Percentiles rank a stretch among this genome's conserved stretches.
These are phyloP conservation scores for Hyphantria cunea DNA, from an alignment of 1,140 invertebrate genomes.

Conservation along the genomic window DNA sequence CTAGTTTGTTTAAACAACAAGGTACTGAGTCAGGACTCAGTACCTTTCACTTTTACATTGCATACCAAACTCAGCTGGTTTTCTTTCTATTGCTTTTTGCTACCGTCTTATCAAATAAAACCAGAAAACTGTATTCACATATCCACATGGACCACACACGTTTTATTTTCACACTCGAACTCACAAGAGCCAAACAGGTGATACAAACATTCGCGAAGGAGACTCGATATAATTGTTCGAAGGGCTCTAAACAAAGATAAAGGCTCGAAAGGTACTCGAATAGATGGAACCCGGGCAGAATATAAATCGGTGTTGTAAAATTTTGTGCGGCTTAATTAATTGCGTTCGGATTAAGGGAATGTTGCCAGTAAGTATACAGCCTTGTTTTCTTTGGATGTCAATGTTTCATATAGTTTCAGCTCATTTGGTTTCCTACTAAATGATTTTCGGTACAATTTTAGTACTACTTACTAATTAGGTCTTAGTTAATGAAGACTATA, in stretches of 20 bases:
- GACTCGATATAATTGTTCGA: slow-evolving; percentile 10
- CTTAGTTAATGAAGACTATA: neutral
- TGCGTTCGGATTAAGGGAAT: slow-evolving; percentile 54
- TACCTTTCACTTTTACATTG: no score
- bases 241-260: slow-evolving; percentile 48
- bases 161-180: no score
- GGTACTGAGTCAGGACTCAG: no score
- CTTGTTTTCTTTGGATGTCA: slow-evolving; percentile 18
- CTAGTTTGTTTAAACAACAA: no score
- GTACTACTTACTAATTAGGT: neutral
- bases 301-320: slow-evolving; percentile 69
- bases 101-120: no score
- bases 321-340: slow-evolving; percentile 68
- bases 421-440: neutral
- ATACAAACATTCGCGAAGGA: slow-evolving; percentile 2
- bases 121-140: no score
- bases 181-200: no score
- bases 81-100: no score
- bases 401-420: neutral
- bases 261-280: slow-evolving; percentile 39
- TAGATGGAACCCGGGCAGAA: slow-evolving; percentile 44
- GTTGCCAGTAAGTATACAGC: slow-evolving; percentile 10
- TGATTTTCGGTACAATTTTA: slow-evolving; percentile 1
- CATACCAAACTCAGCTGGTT: no score
- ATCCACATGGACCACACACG: no score